A percentile compares a stretch with the other conserved stretches of the same genome.
These are phyloP conservation scores for Drosophila tsacasi DNA, from an alignment of 1,140 invertebrate species.

Conservation along the genomic window DNA sequence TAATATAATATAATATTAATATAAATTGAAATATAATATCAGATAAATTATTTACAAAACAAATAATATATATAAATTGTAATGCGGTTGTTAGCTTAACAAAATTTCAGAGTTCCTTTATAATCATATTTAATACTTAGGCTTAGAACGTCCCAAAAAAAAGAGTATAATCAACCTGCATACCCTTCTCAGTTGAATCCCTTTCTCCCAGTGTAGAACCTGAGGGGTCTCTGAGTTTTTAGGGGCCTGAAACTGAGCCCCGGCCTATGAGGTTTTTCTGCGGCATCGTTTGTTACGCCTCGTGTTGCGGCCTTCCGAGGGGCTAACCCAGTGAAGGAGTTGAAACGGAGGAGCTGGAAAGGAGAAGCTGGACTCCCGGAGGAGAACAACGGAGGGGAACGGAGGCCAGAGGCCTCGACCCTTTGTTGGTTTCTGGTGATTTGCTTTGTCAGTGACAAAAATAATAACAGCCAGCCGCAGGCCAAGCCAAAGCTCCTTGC, in stretches of 20 bases:
- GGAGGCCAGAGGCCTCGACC: conserved; percentile 11
- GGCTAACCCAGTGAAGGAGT: background rate
- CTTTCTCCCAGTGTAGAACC: conserved; percentile 7
- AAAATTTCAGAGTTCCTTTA: no score
- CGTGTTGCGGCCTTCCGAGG: conserved; percentile 11
- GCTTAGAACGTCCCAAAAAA: no score
- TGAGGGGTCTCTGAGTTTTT: conserved; percentile 18
- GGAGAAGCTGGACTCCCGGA: conserved; percentile 7
- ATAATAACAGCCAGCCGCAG: conserved; percentile 79
- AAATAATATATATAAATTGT: no score
- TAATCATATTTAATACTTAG: no score
- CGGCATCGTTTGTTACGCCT: conserved; percentile 72
- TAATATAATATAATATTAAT: no score
- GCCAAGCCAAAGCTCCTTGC: conserved; percentile 51
- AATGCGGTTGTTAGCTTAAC: no score
- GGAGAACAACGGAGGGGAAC: background rate
- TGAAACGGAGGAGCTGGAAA: background rate
- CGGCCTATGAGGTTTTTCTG: conserved; percentile 49
- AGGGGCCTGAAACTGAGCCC: conserved; percentile 44
- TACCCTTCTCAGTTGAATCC: background rate
- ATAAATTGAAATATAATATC: no score
- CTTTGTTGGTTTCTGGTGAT: conserved; percentile 82
- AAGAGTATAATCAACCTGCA: no score
- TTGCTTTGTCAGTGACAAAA: conserved; percentile 83
- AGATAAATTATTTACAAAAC: no score